Conservation (phyloP, 2,797 vertebrate genomes). For the Valencia hispanica region DNA sequence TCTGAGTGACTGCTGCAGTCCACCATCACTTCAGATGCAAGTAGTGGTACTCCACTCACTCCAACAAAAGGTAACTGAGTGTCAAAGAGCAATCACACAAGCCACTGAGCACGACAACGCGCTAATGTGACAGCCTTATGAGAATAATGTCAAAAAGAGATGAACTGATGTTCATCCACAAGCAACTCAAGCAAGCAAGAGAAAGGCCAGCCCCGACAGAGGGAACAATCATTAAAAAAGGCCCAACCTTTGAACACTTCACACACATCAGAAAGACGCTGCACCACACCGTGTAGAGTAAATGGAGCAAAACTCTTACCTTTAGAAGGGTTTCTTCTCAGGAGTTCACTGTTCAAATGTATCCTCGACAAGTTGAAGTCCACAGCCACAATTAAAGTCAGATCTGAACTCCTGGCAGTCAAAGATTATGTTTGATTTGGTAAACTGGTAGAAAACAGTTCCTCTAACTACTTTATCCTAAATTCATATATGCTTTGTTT, state of each 20-base stretch:
- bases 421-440: constrained; percentile 28
- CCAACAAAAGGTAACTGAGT: constrained; percentile 33
- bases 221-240: constrained; percentile 6
- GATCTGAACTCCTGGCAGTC: constrained; percentile 24
- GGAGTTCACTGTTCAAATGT: constrained; percentile 26
- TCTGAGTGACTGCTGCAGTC: constrained; percentile 18
- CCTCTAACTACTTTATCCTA: too few species aligned
- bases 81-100: constrained; percentile 48
- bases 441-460: not conserved
- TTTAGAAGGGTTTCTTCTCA: constrained; percentile 24
- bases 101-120: constrained; percentile 36
- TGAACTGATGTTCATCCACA: constrained; percentile 40
- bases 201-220: constrained; percentile 7
- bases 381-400: constrained; percentile 18
- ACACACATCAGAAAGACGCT: constrained; percentile 7
- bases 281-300: not conserved
- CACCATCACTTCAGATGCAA: constrained; percentile 27
- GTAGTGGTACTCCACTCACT: constrained; percentile 18
- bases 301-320: constrained; percentile 13
- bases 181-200: constrained; percentile 16
- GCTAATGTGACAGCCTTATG: constrained; percentile 29
- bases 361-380: constrained; percentile 20
- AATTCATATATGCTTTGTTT: too few species aligned
- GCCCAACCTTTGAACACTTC: not conserved
- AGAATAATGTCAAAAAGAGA: constrained; percentile 40